These are phyloP conservation scores for Silurus lanzhouensis DNA, from an alignment of 2,797 vertebrate species.

Conservation along the genomic window DNA sequence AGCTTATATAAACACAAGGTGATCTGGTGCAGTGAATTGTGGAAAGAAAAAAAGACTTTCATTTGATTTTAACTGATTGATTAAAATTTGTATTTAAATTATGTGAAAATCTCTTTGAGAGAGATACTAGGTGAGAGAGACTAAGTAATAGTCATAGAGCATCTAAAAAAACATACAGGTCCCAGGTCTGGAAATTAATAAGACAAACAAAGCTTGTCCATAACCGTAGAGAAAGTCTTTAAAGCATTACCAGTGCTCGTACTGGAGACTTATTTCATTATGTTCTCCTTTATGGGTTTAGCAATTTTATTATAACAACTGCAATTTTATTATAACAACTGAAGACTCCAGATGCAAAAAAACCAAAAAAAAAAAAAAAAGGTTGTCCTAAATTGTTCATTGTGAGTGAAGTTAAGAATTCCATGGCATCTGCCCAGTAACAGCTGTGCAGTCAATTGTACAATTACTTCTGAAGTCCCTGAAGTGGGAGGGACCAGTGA, in stretches of 20 bases:
- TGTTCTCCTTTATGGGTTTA: not conserved
- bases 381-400: not conserved
- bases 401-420: not conserved
- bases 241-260: not conserved
- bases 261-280: slow-evolving; percentile 1
- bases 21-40: not conserved
- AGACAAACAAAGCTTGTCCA: not conserved
- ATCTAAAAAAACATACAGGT: not conserved
- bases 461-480: slow-evolving; percentile 17
- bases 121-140: not conserved
- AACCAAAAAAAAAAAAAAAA: no score
- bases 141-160: not conserved
- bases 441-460: not conserved
- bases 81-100: not conserved
- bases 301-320: not conserved
- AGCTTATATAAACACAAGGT: no score
- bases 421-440: not conserved
- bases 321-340: no score
- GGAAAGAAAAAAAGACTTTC: not conserved
- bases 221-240: not conserved
- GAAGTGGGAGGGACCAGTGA: not conserved
- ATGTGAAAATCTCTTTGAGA: not conserved
- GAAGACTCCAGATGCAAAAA: not conserved
- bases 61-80: not conserved
- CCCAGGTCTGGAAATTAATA: not conserved